Evolutionary conservation across 2,888 invertebrate species (phyloP).

Genomic region (Microlaimidae sp.): DNA sequence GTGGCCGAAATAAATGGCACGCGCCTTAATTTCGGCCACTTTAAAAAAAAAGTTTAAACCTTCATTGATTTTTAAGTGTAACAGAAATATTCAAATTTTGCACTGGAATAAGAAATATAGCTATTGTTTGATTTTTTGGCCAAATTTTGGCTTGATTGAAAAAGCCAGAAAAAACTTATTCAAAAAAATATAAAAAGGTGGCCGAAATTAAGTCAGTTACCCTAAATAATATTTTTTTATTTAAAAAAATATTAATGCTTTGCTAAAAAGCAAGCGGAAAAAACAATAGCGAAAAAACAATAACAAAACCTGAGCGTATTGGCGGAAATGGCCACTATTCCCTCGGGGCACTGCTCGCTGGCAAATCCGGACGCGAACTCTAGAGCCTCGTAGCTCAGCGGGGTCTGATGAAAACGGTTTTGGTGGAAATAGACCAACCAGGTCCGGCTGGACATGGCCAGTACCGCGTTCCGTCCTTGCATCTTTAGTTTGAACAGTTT

Average conservation of each 20-base stretch:
- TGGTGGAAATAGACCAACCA: slow-evolving; percentile 98
- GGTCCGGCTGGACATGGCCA: slow-evolving; percentile 90
- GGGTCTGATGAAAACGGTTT: slow-evolving; percentile 50
- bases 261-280: slow-evolving; percentile 9
- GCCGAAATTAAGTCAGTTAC: too few species aligned
- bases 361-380: slow-evolving; percentile 92
- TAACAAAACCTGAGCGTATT: slow-evolving; percentile 60
- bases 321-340: slow-evolving; percentile 93
- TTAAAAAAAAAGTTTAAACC: too few species aligned
- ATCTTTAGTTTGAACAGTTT: slow-evolving; percentile 86
- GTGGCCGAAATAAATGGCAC: too few species aligned
- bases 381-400: slow-evolving; percentile 62
- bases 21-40: too few species aligned
- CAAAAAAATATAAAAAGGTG: too few species aligned
- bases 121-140: too few species aligned
- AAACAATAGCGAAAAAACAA: not conserved
- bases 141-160: too few species aligned
- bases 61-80: too few species aligned
- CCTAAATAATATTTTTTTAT: not conserved
- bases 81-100: too few species aligned
- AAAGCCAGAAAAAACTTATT: too few species aligned
- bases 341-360: slow-evolving; percentile 92
- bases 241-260: not conserved
- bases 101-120: too few species aligned
- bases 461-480: slow-evolving; percentile 80